Base-by-base conservation (phyloP, 2,888 invertebrate genomes). In the Diaphora mendica region DNA sequence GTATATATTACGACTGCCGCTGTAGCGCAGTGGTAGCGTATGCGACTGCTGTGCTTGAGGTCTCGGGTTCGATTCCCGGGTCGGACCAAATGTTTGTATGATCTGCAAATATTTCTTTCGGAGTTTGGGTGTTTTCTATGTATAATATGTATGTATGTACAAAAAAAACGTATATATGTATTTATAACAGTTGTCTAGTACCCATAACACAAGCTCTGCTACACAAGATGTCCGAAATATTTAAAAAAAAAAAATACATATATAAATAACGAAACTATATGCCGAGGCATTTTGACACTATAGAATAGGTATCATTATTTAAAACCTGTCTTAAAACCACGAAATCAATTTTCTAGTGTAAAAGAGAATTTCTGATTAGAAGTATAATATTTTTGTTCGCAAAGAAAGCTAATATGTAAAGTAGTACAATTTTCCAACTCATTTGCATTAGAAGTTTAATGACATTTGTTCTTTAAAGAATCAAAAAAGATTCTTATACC, bases 401-500 rank as follows among this genome's bases (percentile, higher is more conserved):
- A 35, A 55, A 55, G 39, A 39, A 59, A 26, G 39, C 3, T n/a
- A 59, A 68, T 33, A 68, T n/a, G 26, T 42, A 42, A 5, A n/a
- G n/a, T 17, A 42, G 33, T n/a, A 26, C 9, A 51, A 68, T 30
- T 26, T 62, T 42, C 42, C 11, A 42, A 55, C 62, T 70, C 26
- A 70, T 70, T 70, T 70, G 62, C 42, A 70, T 70, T 70, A 30
- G 30, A 39, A 62, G 69, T 62, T 70, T 62, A 70, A 62, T 70
- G 17, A 30, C 2, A 30, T 42, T 42, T 42, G 20, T 70, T 70
- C 23, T 44, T 26, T 17, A 13, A 62, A 70, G 62, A 62, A 30
- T 7, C 15, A 62, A 7, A 30, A 30, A 17, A 30, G 17, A 15
- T 26, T 59, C 30, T 2, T 30, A 62, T 3, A 30, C 62, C 17